Evolutionary conservation across 2,888 invertebrate species (phyloP).

Genomic region (Trissoscelio sp.): DNA sequence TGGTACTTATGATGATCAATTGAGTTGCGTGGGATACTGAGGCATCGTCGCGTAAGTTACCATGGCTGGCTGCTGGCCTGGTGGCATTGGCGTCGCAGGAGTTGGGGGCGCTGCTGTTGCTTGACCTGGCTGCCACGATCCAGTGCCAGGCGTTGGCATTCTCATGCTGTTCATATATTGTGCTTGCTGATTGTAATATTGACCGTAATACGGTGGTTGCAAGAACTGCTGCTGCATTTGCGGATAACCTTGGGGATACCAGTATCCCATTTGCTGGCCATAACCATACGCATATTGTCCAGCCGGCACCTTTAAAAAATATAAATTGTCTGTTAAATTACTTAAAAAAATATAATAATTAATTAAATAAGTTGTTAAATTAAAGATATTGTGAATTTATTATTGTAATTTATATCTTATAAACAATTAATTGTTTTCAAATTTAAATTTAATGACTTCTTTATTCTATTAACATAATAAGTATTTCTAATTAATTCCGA

Average conservation of each 20-base stretch:
- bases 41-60: constrained; percentile 87
- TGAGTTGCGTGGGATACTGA: constrained; percentile 94
- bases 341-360: too few species aligned
- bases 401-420: too few species aligned
- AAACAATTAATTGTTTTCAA: too few species aligned
- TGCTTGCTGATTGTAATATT: constrained; percentile 88
- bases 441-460: too few species aligned
- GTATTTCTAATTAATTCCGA: too few species aligned
- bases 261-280: constrained; percentile 95
- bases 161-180: constrained; percentile 83
- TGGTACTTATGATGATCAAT: constrained; percentile 72
- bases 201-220: constrained; percentile 87
- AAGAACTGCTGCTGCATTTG: constrained; percentile 92
- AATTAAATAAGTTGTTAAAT: too few species aligned
- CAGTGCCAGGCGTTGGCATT: constrained; percentile 84
- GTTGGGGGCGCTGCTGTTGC: constrained; percentile 82
- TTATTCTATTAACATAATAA: too few species aligned
- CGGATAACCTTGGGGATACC: constrained; percentile 93
- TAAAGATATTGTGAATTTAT: too few species aligned
- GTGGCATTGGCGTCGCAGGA: constrained; percentile 80
- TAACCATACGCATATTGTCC: constrained; percentile 95
- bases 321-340: neutral
- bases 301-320: constrained; percentile 84
- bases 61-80: constrained; percentile 82
- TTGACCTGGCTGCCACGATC: constrained; percentile 83